Evolutionary conservation across 2,797 vertebrate genomes (phyloP), one percentile per base, ranked within the genome.

Genomic region (Avahi laniger): DNA sequence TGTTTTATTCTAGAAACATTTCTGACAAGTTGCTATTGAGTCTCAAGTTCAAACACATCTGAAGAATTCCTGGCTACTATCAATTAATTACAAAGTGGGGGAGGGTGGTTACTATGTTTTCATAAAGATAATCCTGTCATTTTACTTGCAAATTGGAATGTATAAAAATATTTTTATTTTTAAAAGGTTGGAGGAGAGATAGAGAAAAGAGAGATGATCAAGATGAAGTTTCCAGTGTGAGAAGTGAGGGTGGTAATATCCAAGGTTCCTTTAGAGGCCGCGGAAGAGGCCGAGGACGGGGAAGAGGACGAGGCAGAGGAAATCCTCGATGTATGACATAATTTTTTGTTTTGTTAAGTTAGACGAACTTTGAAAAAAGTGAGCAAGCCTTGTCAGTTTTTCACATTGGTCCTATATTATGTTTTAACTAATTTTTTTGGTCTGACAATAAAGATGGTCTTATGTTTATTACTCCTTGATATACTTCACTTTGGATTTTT

Each of bases 261-360:
- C 98, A 99, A 4, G 99, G 99, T 24, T 98, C 98, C 76, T 98
- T 99, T 26, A 98, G 99, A 95, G 99, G 99, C 81, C 97, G 99
- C 94, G 99, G 99, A 91, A 99, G 99, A 98, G 99, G 99, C 0
- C 98, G 99, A 0, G 99, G 99, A 14, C 98, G 99, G 11, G 99
- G 99, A n/a, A 98, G 99, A 98, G 99, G 99, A 91, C 99, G 99
- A 59, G 99, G 99, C 80, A 98, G 99, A 99, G 99, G 99, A 99
- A 98, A 96, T 93, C 92, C 97, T 73, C 96, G 97, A 97, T 96
- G 99, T 99, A 98, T 69, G 98, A 86, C 81, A 52, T 81, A 46
- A 75, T 63, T 87, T 79, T 87, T 65, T n/a, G 63, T 54, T 86
- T 63, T 76, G 0, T 57, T 33, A 91, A 85, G 41, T 87, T 92